Evolutionary conservation across 2,113 vertebrate species (phyloP).

Genomic region (Tragelaphus strepsiceros): DNA sequence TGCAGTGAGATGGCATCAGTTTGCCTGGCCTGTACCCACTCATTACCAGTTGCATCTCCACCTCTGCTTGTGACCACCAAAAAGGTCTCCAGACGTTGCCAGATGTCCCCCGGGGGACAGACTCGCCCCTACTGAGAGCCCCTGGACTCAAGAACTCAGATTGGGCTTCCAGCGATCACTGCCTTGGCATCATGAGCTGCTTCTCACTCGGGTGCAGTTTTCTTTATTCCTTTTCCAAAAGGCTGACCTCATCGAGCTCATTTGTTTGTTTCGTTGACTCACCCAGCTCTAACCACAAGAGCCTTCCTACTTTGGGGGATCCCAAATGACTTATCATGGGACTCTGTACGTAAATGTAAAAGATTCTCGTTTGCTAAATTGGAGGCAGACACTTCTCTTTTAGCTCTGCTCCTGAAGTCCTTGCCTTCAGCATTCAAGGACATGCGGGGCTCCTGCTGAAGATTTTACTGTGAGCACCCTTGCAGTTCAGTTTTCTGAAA

Average conservation of each 20-base stretch:
- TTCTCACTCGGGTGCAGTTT: background rate
- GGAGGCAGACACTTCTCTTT: background rate
- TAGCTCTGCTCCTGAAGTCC: background rate
- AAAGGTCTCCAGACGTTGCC: background rate
- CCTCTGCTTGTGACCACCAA: background rate
- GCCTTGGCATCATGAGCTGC: rapidly evolving
- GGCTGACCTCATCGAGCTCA: slow-evolving; percentile 38
- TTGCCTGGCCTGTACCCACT: background rate
- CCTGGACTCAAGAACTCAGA: background rate
- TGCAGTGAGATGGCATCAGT: no score
- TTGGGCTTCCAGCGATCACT: background rate
- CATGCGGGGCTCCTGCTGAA: rapidly evolving
- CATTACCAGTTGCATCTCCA: background rate
- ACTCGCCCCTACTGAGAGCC: rapidly evolving
- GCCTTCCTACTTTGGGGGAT: slow-evolving; percentile 27
- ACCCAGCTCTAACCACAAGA: slow-evolving; percentile 25
- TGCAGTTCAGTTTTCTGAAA: background rate
- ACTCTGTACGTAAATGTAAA: background rate
- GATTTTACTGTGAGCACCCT: background rate
- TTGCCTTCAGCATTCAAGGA: background rate
- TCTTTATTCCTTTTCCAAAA: slow-evolving; percentile 41
- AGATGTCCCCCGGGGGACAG: background rate
- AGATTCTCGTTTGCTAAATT: background rate
- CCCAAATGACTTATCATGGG: slow-evolving; percentile 45
- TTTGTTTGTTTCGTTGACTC: slow-evolving; percentile 31